phyloP scores from a whole-genome alignment of 23 tunicate genomes.

The Oikopleura dioica region DNA sequence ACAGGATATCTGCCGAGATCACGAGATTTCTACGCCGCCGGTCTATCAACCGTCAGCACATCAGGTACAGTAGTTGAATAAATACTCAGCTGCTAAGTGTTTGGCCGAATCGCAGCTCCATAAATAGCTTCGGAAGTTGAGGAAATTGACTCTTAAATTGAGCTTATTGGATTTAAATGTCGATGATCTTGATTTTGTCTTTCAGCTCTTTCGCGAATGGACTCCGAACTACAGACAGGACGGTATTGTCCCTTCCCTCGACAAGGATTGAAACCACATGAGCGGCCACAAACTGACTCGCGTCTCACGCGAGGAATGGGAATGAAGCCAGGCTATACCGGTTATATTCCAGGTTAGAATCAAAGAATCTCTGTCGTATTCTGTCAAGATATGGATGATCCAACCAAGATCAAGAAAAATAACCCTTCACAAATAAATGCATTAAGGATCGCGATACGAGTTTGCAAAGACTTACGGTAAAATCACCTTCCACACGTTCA shows the following conservation, averaged over 20 bases:
- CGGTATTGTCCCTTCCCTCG: conserved; percentile 14
- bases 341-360: conserved; percentile 11
- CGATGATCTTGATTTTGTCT: too few species aligned
- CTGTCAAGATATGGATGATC: neutral
- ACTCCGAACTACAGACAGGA: neutral
- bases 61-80: neutral
- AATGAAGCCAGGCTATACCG: conserved; percentile 13
- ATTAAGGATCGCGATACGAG: neutral
- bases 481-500: neutral
- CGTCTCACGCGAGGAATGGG: neutral
- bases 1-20: conserved; percentile 2
- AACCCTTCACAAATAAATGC: neutral
- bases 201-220: conserved; percentile 2
- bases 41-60: neutral
- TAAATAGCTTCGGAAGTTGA: neutral
- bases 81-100: neutral
- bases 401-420: neutral
- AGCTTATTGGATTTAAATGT: too few species aligned
- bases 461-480: conserved; percentile 3
- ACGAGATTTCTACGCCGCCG: neutral
- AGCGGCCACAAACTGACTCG: neutral
- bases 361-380: neutral
- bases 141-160: too few species aligned
- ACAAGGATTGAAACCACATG: conserved; percentile 11
- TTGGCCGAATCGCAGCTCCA: too few species aligned